Evolutionary conservation across 2,113 vertebrate species (phyloP).

Genomic region (Eurypyga helias): DNA sequence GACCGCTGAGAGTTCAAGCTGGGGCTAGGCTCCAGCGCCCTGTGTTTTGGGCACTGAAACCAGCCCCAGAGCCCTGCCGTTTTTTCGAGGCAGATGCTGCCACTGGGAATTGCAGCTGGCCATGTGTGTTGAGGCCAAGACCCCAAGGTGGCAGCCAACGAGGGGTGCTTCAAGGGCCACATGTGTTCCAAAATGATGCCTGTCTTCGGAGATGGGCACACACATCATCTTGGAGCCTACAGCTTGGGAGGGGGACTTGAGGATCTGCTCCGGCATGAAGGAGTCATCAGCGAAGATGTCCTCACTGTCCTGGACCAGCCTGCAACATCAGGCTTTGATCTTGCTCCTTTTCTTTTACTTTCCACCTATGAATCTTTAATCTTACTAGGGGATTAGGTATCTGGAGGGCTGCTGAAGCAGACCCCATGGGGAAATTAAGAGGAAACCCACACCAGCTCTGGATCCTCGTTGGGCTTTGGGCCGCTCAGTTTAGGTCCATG

Average conservation of each 20-base stretch:
- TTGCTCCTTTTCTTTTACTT: neutral
- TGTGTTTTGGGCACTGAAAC: neutral
- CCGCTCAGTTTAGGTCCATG: neutral
- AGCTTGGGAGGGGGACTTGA: neutral
- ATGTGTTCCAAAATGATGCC: fast-evolving
- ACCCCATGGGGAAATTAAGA: neutral
- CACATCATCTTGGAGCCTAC: neutral
- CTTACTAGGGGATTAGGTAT: neutral
- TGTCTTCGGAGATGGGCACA: neutral
- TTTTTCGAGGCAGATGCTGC: neutral
- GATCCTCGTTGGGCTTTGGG: neutral
- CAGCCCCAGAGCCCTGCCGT: fast-evolving
- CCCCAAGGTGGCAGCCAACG: fast-evolving
- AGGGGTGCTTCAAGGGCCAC: fast-evolving
- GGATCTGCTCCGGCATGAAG: neutral
- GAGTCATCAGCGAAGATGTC: neutral
- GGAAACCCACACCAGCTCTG: neutral
- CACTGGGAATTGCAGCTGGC: neutral
- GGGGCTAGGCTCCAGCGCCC: neutral
- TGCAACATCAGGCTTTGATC: neutral
- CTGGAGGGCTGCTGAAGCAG: neutral
- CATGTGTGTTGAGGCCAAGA: neutral
- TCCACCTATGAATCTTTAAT: neutral
- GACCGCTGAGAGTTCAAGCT: neutral
- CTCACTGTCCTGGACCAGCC: neutral